Base-by-base conservation (phyloP, 2,888 invertebrate genomes). In the Automeris io region DNA sequence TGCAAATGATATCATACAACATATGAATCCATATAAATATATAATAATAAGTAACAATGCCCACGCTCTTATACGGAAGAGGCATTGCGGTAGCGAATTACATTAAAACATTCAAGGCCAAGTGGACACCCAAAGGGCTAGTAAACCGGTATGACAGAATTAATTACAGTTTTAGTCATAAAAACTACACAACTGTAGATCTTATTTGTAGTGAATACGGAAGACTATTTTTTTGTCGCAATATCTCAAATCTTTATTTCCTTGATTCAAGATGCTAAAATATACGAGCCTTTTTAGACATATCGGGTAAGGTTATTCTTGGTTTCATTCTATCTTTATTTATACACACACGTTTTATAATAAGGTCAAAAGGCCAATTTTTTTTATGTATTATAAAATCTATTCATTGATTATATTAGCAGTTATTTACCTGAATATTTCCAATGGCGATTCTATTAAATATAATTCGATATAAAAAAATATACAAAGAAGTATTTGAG, bases 61-160 rank as follows among this genome's bases (percentile, higher is more conserved):
- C 39, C 43, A 32, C 39, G 41, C 35, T 29, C n/a, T 18, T 21
- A 45, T 31, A 42, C 49, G 58, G 58, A 58, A 58, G 42, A 40
- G n/a, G 44, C 37, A 33, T 39, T 45, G 43, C 41, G 23, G 38
- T 46, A 48, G 45, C 34, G 33, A 47, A 43, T 42, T 43, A 49
- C 35, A 22, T 36, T 35, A 32, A 53, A 42, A 39, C 33, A 32
- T 43, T 47, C 59, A 63, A 65, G 54, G 61, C 42, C 36, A 21
- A 39, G 32, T 40, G 43, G 48, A 32, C 46, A 49, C 40, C 41
- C 54, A 54, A 64, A 61, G 66, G 64, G 63, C 58, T 47, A 41
- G 36, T 37, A 35, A 56, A 61, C 57, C 41, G 44, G 61, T 58
- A 18, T 13, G 8, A 18, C 25, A 9, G 25, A 40, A 37, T 40